Base-by-base conservation (phyloP, 2,797 vertebrate genomes). In the Neosalanx taihuensis region DNA sequence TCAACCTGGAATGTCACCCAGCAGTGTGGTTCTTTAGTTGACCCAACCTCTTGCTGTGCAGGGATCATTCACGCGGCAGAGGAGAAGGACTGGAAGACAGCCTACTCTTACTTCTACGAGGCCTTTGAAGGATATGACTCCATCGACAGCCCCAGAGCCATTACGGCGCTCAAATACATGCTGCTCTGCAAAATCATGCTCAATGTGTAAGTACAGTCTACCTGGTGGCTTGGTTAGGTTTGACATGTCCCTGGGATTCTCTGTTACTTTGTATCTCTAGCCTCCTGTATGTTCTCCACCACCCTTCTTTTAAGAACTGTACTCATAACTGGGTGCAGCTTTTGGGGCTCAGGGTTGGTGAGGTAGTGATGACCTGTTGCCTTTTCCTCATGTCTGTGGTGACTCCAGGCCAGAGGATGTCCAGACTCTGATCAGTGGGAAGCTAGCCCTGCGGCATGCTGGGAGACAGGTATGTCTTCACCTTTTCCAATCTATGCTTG, bases 171-270 rank as follows among this genome's bases (percentile, higher is more conserved):
- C 81, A 99, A 99, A 85, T 98, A 99, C 91, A 99, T 99, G 97
- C 93, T 99, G 89, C 95, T 99, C 74, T 99, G 97, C 93, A 99
- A 99, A 93, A 99, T 99, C 89, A 98, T 98, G 97, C 94, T 99
- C 80, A 98, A 95, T 79, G 86, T 77, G 97, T 99, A 92, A 87
- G 96, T 93, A 12, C 12, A 23, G 56, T 20, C 18, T 66, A n/a
- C 23, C 18, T 31, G 51, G 18, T 1, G 1, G 29, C 10, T n/a
- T 13, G 9, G 35, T 9, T 58, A 26, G 17, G 3, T 33, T 15
- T 18, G 49, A 30, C 51, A 26, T 51, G 15, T 64, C 6, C 31
- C 18, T 33, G 41, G 41, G 41, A 9, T 46, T 46, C 9, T 35
- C 10, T 33, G 20, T 20, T 12, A 20, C 12, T 23, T 64, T 4